phyloP scores from a whole-genome alignment of 2,888 invertebrate genomes.

The Apotomis capreana region DNA sequence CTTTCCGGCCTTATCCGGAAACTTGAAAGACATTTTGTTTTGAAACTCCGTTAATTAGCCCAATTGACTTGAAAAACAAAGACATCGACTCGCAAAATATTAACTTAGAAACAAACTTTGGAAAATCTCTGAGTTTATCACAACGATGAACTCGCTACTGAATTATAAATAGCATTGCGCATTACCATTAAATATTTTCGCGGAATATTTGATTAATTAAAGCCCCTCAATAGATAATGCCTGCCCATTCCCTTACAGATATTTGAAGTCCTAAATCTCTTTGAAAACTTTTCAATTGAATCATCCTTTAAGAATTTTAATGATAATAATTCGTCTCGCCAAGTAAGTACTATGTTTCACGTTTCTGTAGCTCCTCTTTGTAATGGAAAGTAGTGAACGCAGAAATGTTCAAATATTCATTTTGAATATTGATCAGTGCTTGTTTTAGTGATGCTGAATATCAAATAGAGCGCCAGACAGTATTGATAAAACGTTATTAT shows the following conservation, averaged over 20 bases:
- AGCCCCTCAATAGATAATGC: slow-evolving; percentile 2
- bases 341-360: not conserved
- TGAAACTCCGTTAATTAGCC: slow-evolving; percentile 32
- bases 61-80: slow-evolving; percentile 8
- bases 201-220: not conserved
- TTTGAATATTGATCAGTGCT: too few relatives aligned
- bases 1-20: slow-evolving; percentile 4
- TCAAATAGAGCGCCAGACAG: not conserved
- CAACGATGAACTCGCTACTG: not conserved
- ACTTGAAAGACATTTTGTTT: slow-evolving; percentile 23
- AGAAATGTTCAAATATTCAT: too few relatives aligned
- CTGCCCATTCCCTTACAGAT: not conserved
- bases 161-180: not conserved
- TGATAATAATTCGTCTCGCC: not conserved
- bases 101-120: slow-evolving; percentile 6
- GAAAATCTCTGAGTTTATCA: slow-evolving; percentile 5
- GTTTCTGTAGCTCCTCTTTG: not conserved
- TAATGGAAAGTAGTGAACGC: too few relatives aligned
- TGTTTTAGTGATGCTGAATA: too few relatives aligned
- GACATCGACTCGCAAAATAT: slow-evolving; percentile 21
- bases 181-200: not conserved
- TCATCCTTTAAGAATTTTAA: not conserved
- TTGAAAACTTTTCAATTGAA: not conserved
- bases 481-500: not conserved
- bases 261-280: not conserved